Evolutionary conservation across 2,113 vertebrate genomes (phyloP).

Genomic region (Lophura nycthemera): DNA sequence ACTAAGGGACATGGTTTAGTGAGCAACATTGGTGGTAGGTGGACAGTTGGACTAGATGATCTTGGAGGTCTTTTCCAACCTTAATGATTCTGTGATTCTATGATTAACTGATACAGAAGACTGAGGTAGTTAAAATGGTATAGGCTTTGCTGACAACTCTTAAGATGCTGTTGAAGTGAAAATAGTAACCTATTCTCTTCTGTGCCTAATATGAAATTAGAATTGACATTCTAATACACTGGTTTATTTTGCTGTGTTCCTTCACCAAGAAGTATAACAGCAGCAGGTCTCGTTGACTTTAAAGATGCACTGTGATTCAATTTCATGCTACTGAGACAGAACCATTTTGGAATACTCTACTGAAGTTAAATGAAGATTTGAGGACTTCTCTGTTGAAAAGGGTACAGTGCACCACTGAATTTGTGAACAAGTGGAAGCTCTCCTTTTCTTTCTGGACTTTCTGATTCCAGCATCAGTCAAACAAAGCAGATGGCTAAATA

Average conservation of each 20-base stretch:
- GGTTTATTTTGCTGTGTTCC: not conserved
- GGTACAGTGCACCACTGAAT: not conserved
- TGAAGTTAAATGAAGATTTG: not conserved
- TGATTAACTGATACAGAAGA: not conserved
- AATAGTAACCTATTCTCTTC: not conserved
- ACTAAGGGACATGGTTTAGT: too few species aligned
- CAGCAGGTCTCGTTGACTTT: not conserved
- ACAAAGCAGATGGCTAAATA: not conserved
- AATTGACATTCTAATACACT: not conserved
- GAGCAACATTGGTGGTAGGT: too few species aligned
- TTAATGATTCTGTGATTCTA: too few species aligned
- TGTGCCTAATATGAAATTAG: not conserved
- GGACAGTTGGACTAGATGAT: too few species aligned
- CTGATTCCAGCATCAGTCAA: not conserved
- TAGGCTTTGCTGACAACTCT: not conserved
- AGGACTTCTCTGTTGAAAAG: not conserved
- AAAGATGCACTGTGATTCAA: not conserved
- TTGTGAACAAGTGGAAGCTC: not conserved
- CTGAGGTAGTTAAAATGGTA: not conserved
- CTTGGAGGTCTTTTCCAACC: too few species aligned
- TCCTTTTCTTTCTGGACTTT: not conserved
- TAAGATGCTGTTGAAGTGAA: not conserved
- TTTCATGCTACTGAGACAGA: not conserved
- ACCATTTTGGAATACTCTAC: not conserved
- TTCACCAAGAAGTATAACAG: not conserved